Base-by-base conservation (phyloP, 2,888 invertebrate genomes). In the Lysandra bellargus region DNA sequence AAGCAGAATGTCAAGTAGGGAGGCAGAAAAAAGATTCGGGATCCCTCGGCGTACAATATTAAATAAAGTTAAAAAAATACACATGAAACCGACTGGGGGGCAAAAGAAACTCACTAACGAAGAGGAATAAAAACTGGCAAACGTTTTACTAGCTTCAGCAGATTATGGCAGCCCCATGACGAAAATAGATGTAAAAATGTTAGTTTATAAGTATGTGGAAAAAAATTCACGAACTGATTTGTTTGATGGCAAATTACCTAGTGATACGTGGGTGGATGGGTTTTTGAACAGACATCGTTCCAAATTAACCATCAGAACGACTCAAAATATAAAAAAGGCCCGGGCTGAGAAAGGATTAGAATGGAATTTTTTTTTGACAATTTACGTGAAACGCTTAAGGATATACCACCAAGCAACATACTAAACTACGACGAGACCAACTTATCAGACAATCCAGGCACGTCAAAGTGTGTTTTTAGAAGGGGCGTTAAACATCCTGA, bases 341-440 rank as follows among this genome's bases (percentile, higher is more conserved):
- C 61, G 53, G 37, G 80, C 80, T 69, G 78, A 75, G 53, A 78
- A 78, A 78, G 69, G 64, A 30, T 64, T 79, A n/a, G 77, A 77
- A 72, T 80, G 44, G 64, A 23, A 12, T 9, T 33, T 72, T 82
- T 81, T 82, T 83, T 82, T 78, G 78, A 80, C 72, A 82, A 83
- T 81, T 79, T 82, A 23, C 49, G 64, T 7, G 74, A 30, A 30
- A 33, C 78, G 2, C 49, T 81, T 17, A 23, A 79, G 33, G 61
- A 78, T 17, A 23, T 79, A 57, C 79, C 80, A 30, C 60, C 79
- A 7, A 74, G 7, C 17, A 80, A 83, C 74, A 81, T 84, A 33
- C 6, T 83, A 1, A 84, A 84, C 57, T 83, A 80, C 23, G 84
- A 84, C 69, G 84, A 84, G 75, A 84, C 83, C 4, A 84, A 84